These are phyloP conservation scores for Philaethria dido DNA, from an alignment of 2,888 invertebrate genomes.

Conservation along the genomic window DNA sequence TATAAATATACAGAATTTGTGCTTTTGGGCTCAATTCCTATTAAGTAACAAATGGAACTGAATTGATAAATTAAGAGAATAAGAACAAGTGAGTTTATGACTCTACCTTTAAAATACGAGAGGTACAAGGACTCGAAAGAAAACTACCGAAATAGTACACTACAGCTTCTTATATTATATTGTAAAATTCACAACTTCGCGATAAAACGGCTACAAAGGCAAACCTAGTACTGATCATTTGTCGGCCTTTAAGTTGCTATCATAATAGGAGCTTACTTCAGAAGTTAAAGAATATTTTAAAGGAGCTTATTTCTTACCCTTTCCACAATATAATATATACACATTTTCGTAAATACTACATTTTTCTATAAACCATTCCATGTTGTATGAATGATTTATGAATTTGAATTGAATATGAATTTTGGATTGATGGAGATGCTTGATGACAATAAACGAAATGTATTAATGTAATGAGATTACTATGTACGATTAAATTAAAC, in stretches of 20 bases:
- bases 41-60: too few species aligned
- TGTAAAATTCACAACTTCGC: background rate
- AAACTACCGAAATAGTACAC: background rate
- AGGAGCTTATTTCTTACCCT: background rate
- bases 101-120: background rate
- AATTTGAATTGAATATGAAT: too few species aligned
- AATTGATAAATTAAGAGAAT: too few species aligned
- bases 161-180: background rate
- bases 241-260: conserved; percentile 12
- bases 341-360: background rate
- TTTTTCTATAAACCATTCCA: background rate
- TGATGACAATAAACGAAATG: too few species aligned
- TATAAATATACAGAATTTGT: too few species aligned
- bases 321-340: background rate
- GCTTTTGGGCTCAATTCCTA: too few species aligned
- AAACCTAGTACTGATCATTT: conserved; percentile 16
- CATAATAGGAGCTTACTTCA: conserved; percentile 17
- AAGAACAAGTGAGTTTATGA: background rate
- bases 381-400: too few species aligned
- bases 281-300: conserved; percentile 14
- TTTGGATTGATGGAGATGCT: too few species aligned
- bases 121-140: background rate
- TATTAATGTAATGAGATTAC: too few species aligned
- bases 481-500: too few species aligned
- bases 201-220: conserved; percentile 10